Base-by-base conservation (phyloP, 2,113 vertebrate species). In the Apeltes quadracus region DNA sequence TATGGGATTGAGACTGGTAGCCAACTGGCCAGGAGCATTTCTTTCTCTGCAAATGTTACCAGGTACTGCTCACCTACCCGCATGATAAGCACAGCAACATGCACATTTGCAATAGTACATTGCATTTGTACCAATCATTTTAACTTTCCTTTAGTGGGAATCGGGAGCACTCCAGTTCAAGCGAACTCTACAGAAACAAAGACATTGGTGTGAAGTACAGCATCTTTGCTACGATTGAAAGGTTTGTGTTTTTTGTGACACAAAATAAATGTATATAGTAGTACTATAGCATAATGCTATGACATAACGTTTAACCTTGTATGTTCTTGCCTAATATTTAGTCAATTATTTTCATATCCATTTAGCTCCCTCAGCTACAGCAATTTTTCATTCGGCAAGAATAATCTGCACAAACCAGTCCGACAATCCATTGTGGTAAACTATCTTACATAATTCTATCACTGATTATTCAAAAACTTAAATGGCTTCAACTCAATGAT, bases 281-380 rank as follows among this genome's bases (percentile, higher is more conserved):
- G 20, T 22, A 22, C n/a, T 50, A 12, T 13, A 50, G 10, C 11
- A 23, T 13, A 51, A 11, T 23, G 23, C 22, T 13, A 7, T 20
- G 34, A 57, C 20, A 36, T 34, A 50, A n/a, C n/a, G 29, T 36
- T 48, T 8, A 68, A 46, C 1, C 27, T 75, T 8, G 15, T 18
- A 55, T 5, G 25, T 6, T 14, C 25, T 55, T 2, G 7, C 1
- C 1, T 25, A 15, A 4, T 22, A 57, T 51, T 46, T 0, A 51
- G 25, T 11, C 7, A 43, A 29, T 27, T 1, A 61, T 53, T 57
- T 11, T 2, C 29, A 36, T 43, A 0, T 85, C 12, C 69, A 0
- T 81, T 76, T 81, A 95, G 94, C 44, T 91, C 93, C 59, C 92
- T 90, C 29, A 93, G 86, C 64, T 94, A 94, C 84, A 80, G 76